phyloP scores from a whole-genome alignment of 2,113 vertebrate species.

The Nycticebus coucang region DNA sequence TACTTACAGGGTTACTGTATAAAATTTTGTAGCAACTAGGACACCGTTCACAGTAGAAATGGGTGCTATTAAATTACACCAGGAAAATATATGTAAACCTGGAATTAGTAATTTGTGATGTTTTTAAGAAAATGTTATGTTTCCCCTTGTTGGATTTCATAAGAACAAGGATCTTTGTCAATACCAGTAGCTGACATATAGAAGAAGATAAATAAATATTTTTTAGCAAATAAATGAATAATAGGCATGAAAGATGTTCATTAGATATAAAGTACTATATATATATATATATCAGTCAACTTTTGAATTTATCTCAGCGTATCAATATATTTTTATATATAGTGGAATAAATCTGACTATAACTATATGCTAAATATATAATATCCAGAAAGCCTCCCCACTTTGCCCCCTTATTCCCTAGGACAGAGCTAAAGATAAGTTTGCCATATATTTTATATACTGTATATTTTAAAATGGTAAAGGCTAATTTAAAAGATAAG shows the following conservation, averaged over 20 bases:
- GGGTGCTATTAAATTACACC: neutral
- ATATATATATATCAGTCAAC: neutral
- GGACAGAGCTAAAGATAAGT: neutral
- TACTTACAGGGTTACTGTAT: neutral
- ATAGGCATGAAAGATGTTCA: neutral
- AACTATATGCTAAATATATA: neutral
- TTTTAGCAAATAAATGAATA: neutral
- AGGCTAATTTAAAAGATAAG: slow-evolving; percentile 23
- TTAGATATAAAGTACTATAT: neutral
- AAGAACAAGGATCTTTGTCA: neutral
- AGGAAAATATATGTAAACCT: neutral
- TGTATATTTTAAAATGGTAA: slow-evolving; percentile 19
- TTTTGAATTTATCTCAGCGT: neutral
- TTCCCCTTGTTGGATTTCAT: neutral
- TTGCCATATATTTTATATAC: neutral
- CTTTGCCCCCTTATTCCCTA: neutral
- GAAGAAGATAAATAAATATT: neutral
- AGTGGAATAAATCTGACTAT: neutral
- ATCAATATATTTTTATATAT: neutral
- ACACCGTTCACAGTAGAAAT: neutral
- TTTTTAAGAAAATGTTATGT: neutral
- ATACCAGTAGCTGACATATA: neutral
- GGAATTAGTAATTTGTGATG: neutral
- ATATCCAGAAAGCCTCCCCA: neutral
- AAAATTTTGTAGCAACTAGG: neutral